Conservation (phyloP, 2,888 invertebrate species). For the Oegoconia quadripuncta region DNA sequence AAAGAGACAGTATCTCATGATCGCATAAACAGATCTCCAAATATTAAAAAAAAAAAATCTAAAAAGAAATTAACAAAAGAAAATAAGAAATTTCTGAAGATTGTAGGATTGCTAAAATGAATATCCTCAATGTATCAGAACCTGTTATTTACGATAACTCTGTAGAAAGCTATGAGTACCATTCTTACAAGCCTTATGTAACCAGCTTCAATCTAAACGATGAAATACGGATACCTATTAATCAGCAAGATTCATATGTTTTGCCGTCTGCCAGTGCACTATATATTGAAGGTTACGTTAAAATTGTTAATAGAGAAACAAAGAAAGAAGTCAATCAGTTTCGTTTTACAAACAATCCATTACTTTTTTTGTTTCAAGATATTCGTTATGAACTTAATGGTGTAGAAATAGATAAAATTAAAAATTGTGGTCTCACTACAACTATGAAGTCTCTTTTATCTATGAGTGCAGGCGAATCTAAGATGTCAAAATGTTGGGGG, state of each 20-base stretch:
- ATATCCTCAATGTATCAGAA: no score
- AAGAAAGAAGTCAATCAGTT: not conserved
- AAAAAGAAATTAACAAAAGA: slow-evolving; percentile 12
- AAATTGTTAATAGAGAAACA: no score
- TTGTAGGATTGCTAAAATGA: slow-evolving; percentile 23
- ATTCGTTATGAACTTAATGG: slow-evolving; percentile 41
- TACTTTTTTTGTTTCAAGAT: slow-evolving; percentile 35
- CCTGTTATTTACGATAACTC: no score
- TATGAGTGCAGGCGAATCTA: slow-evolving; percentile 25
- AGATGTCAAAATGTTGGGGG: not conserved
- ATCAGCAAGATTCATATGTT: slow-evolving; percentile 31
- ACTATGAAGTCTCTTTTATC: no score
- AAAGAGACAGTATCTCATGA: not conserved
- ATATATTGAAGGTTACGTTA: slow-evolving; percentile 25
- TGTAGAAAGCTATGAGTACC: no score
- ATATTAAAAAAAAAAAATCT: slow-evolving; percentile 2
- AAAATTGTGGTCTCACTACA: no score
- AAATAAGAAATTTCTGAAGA: slow-evolving; percentile 16
- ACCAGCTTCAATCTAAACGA: slow-evolving; percentile 29
- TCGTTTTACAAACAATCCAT: slow-evolving; percentile 25
- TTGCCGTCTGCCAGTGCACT: slow-evolving; percentile 30
- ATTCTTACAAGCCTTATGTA: slow-evolving; percentile 29
- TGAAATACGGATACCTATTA: slow-evolving; percentile 35
- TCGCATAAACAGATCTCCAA: no score
- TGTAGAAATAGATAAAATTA: no score